Evolutionary conservation across 2,113 vertebrate genomes (phyloP), one percentile per base, ranked within the genome.

Genomic region (Pelusios castaneus): DNA sequence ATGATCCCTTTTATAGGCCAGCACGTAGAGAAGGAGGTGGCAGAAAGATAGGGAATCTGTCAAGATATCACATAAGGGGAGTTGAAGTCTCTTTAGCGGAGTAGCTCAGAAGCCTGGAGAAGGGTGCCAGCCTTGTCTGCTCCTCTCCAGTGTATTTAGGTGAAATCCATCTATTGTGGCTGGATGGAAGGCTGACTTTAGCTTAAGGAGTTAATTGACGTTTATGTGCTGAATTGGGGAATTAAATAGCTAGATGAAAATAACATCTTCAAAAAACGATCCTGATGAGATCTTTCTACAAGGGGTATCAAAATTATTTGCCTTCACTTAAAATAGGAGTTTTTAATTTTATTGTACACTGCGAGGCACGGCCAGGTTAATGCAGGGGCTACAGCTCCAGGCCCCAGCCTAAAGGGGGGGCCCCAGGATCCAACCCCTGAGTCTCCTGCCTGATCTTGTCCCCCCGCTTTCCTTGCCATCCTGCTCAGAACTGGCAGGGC

Each of bases 191-290:
- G 27, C 8, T 6, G 1, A 8, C 0, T 47, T 82, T 51, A 58
- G 6, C 27, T 67, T 19, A 54, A 58, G 51, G 91, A 6, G 14
- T 80, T 86, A 80, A 5, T 3, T 12, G 75, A 4, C 6, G 52
- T 14, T 13, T 27, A 22, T 8, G 2, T 34, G 17, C 79, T 83
- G 24, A 92, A 75, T 0, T 6, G 27, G 25, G 3, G 11, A 1
- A 1, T 82, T 89, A 88, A 56, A 77, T 49, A 84, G 31, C 54
- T 17, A 29, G 27, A 88, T 58, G 54, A 91, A 89, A 81, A 80
- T 4, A 80, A 41, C 5, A 70, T 25, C 78, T 25, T n/a, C 38
- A 29, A 80, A 84, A 87, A 4, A 19, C 4, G 85, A 8, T 12
- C 38, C 41, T 70, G 1, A 10, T 86, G 67, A 52, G 22, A 47